Percentiles rank a stretch among this genome's conserved stretches.
Conservation (phyloP, 2,113 vertebrate species). For the Crotalus helleri region DNA sequence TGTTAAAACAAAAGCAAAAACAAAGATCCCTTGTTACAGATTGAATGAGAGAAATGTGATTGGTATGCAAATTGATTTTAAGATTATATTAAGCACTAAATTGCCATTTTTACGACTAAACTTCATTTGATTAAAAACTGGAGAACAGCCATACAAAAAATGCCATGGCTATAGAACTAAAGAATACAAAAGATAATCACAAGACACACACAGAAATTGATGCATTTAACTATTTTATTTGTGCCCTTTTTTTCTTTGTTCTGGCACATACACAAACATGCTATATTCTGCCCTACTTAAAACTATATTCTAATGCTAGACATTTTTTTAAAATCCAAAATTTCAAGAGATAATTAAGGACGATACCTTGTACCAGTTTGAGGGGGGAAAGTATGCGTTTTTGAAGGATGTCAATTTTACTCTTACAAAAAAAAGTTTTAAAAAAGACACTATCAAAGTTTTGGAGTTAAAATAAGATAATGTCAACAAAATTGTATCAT, state of each 20-base stretch:
- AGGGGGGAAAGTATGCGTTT: conserved; percentile 29
- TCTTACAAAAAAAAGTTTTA: conserved; percentile 43
- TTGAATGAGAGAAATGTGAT: background rate
- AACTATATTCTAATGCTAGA: conserved; percentile 20
- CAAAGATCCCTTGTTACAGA: background rate
- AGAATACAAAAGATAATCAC: background rate
- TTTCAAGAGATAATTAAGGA: conserved; percentile 60
- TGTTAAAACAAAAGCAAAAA: background rate
- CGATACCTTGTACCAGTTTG: conserved; percentile 44
- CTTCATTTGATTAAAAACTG: background rate
- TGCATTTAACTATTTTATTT: background rate
- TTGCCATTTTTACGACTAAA: background rate
- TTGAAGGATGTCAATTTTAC: conserved; percentile 59
- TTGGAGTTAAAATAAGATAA: background rate
- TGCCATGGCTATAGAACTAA: background rate
- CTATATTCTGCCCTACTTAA: conserved; percentile 26
- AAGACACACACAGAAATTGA: background rate
- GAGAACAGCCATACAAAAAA: background rate
- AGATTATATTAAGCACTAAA: background rate
- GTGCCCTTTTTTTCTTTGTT: background rate
- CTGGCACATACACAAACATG: background rate
- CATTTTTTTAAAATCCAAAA: conserved; percentile 40
- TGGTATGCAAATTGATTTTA: background rate
- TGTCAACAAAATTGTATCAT: background rate
- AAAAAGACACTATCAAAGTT: background rate